These are phyloP conservation scores for Cataglyphis altisquamis DNA, from an alignment of 2,888 invertebrate genomes.

Conservation along the genomic window DNA sequence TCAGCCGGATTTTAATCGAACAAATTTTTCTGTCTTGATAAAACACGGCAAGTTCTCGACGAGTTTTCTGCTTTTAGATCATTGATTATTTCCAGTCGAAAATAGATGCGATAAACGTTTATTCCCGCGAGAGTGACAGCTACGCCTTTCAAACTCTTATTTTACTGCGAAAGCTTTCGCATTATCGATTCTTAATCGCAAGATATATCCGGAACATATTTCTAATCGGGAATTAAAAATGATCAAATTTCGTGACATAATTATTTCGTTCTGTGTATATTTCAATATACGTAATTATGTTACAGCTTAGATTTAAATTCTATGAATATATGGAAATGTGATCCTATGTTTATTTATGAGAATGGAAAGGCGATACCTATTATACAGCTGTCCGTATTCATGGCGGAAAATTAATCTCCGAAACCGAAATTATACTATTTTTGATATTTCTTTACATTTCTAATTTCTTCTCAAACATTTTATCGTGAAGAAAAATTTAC, in stretches of 20 bases:
- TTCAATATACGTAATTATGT: not conserved
- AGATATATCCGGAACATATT: slow-evolving; percentile 10
- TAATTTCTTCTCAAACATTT: not conserved
- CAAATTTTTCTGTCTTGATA: slow-evolving; percentile 18
- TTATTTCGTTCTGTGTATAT: not conserved
- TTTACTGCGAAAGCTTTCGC: slow-evolving; percentile 30
- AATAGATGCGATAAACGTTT: slow-evolving; percentile 16
- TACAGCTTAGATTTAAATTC: not conserved
- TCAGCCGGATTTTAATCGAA: slow-evolving; percentile 28
- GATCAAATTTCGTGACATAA: not conserved
- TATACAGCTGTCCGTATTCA: not conserved
- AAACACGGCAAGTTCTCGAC: not conserved
- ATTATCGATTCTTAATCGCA: slow-evolving; percentile 2
- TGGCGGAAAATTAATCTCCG: not conserved
- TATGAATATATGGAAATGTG: not conserved
- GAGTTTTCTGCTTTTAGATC: not conserved
- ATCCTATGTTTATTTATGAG: not conserved
- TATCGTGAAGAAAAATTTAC: not conserved
- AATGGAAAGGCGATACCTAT: not conserved
- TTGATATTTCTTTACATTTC: not conserved
- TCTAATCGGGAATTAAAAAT: not conserved
- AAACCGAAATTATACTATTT: not conserved
- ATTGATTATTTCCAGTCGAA: slow-evolving; percentile 6
- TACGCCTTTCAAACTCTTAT: slow-evolving; percentile 11
- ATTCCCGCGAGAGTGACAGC: slow-evolving; percentile 1